Base-by-base conservation (phyloP, 1,140 invertebrate species). In the Copidosoma floridanum region DNA sequence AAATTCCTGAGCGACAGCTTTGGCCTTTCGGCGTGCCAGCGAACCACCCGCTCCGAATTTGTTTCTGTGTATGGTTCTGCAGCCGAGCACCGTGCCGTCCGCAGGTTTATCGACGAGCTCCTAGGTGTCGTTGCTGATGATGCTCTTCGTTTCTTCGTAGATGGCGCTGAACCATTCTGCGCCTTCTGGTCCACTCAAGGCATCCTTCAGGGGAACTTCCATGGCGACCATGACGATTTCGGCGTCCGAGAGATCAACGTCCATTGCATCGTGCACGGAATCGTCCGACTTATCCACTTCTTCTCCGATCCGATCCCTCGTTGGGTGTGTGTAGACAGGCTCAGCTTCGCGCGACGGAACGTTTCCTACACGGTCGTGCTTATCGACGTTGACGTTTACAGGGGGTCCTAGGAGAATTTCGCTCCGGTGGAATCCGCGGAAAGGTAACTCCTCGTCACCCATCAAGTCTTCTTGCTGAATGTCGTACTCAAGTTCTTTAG, bases 1-100 rank as follows among this genome's bases (percentile, higher is more conserved):
- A 32, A 57, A 69, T 5, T 63, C 69, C 44, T 64, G 61, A 1
- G 63, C 68, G 1, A 66, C 68, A 6, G 68, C 23, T 24, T 63
- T 52, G 1, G 69, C 69, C 40, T 71, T 69, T 20, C 63, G 41
- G 8, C 51, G 54, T 27, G 43, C 32, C 7, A 64, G 18, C 16
- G 20, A 23, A 23, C 63, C 63, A 16, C 57, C 26, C n/a, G 47
- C 10, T 4, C 37, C 23, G 27, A 29, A 54, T 35, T 65, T 55
- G 40, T 62, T 58, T 18, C 48, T 38, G 27, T 62, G 55, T 0
- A 65, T 52, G 3, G 35, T 47, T 18, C 59, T 20, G 20, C 50
- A 57, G 12, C 44, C 41, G 21, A 65, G 50, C 2, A 63, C 29
- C 5, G 52, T 63, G 2, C 10, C 12, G 14, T 58, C 23, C 11